Evolutionary conservation across 2,888 invertebrate genomes (phyloP), one percentile per base, ranked within the genome.

Genomic region (Cheilosia scutellata): DNA sequence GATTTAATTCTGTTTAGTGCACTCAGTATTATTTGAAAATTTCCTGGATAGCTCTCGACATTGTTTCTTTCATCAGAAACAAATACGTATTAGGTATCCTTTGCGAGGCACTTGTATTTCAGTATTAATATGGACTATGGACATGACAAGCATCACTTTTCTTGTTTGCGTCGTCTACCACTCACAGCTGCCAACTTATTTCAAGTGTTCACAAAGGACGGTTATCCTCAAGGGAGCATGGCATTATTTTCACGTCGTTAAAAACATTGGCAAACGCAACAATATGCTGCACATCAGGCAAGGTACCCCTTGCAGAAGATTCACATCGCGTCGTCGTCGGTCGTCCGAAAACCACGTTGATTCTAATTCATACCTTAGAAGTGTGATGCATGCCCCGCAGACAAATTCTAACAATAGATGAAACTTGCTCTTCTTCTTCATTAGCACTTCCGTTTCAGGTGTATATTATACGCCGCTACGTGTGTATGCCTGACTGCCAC

Each of bases 391-490:
- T 44, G 57, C 57, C 27, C 57, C 70, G 47, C 70, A 58, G 44
- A 70, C 33, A 70, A 11, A 70, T 70, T 47, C 58, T n/a, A 49
- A 84, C 74, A 79, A 75, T 65, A 65, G 57, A 58, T 31, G 25
- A 70, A 75, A 53, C 63, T 53, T 58, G 16, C 37, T 57, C 49
- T 40, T 51, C 58, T 29, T 62, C 60, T 75, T 84, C 79, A 74
- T 79, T 84, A 83, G 63, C 79, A 65, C 63, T 75, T 75, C 62
- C 57, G 63, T 55, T 74, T 3, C 63, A 62, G 68, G 60, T 51
- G 58, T 68, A 47, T 16, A 63, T 57, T 33, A 20, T 20, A 20
- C 20, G 20, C 20, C 20, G 20, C 20, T 31, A 55, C 55, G 13
- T 27, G 49, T 60, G 47, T 58, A 49, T 58, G 75, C 37, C 37